Conservation (phyloP, 1,140 invertebrate species). For the Cydia amplana region DNA sequence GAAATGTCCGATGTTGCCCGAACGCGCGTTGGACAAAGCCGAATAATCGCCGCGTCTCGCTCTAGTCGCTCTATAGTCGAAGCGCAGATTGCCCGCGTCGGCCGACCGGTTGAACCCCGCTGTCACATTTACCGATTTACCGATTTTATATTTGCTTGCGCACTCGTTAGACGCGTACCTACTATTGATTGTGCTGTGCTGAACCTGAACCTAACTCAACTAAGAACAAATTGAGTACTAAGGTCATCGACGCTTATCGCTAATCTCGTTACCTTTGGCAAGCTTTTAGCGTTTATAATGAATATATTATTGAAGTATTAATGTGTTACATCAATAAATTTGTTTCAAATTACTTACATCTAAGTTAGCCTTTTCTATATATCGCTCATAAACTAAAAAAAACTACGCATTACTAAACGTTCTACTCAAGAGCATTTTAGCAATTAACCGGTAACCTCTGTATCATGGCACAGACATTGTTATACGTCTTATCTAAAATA, state of each 20-base stretch:
- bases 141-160: not conserved
- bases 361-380: too few species aligned
- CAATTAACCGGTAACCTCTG: not conserved
- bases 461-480: not conserved
- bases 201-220: not conserved
- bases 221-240: not conserved
- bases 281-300: not conserved
- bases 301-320: too few species aligned
- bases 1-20: constrained; percentile 42
- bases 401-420: too few species aligned
- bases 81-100: constrained; percentile 36
- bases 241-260: not conserved
- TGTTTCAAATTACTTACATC: too few species aligned
- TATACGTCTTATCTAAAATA: not conserved
- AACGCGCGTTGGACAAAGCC: constrained; percentile 38
- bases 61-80: constrained; percentile 23
- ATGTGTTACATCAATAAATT: too few species aligned
- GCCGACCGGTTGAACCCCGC: constrained; percentile 35
- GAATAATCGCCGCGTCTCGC: constrained; percentile 33
- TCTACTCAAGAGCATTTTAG: not conserved
- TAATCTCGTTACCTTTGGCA: not conserved
- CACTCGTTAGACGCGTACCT: not conserved
- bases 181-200: not conserved
- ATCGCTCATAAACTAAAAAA: too few species aligned
- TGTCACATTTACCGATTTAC: constrained; percentile 8